phyloP scores from a whole-genome alignment of 2,888 invertebrate genomes.

The Helleia helle region DNA sequence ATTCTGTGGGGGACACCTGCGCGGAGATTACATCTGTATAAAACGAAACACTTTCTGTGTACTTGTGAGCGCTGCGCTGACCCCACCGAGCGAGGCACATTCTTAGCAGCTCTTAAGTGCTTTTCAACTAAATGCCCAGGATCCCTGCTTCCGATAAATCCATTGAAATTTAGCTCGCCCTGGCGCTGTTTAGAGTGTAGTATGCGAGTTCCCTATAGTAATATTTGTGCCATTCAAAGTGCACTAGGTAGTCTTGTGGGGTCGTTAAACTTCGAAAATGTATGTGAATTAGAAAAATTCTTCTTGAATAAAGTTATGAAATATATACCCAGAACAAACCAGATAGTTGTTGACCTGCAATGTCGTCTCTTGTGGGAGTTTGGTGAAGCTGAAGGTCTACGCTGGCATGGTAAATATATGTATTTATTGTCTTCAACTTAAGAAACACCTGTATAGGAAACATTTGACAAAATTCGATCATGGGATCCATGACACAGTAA shows the following conservation, averaged over 20 bases:
- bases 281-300: constrained; percentile 72
- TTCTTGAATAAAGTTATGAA: constrained; percentile 64
- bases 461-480: no score
- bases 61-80: constrained; percentile 78
- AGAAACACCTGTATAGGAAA: no score
- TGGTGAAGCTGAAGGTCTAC: constrained; percentile 69
- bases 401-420: constrained; percentile 70
- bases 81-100: constrained; percentile 77
- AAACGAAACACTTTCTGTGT: constrained; percentile 81
- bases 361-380: constrained; percentile 76
- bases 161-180: constrained; percentile 57
- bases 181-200: constrained; percentile 77
- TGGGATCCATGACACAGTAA: no score
- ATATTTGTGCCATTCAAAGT: constrained; percentile 63
- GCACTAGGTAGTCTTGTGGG: constrained; percentile 72
- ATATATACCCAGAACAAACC: constrained; percentile 74
- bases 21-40: constrained; percentile 74
- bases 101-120: constrained; percentile 73
- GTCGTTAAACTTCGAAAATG: constrained; percentile 59
- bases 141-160: constrained; percentile 71
- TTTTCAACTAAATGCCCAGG: constrained; percentile 67
- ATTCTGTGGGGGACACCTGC: constrained; percentile 79
- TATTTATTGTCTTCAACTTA: no score
- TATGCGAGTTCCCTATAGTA: constrained; percentile 55
- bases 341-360: constrained; percentile 76